phyloP scores from a whole-genome alignment of 2,888 invertebrate species.

The Drosophila subsilvestris region DNA sequence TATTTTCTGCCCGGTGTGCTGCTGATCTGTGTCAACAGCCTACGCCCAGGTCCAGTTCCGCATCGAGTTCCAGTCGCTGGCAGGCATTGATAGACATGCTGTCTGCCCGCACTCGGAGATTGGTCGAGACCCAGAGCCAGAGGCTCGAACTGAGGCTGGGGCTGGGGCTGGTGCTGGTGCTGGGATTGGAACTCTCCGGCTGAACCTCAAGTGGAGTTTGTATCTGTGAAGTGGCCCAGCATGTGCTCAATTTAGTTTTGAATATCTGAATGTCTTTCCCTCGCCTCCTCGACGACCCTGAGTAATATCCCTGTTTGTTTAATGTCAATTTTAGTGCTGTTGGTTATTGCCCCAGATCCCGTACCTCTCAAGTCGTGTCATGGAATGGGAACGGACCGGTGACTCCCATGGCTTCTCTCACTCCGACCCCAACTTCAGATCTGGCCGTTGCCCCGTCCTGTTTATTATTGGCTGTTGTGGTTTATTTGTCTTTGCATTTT shows the following conservation, averaged over 20 bases:
- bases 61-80: constrained; percentile 21
- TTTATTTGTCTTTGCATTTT: constrained; percentile 65
- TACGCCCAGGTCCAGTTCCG: constrained; percentile 7
- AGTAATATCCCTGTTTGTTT: constrained; percentile 55
- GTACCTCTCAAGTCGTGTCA: background rate
- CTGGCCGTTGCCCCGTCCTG: constrained; percentile 12
- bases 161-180: background rate
- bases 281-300: constrained; percentile 21
- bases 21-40: constrained; percentile 71
- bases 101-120: constrained; percentile 53
- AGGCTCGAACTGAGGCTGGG: background rate
- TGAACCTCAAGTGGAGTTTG: constrained; percentile 23
- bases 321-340: constrained; percentile 55
- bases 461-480: constrained; percentile 50
- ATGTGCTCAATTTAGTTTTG: constrained; percentile 64
- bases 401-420: constrained; percentile 31
- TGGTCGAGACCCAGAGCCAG: constrained; percentile 12
- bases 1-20: constrained; percentile 66
- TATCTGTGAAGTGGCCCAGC: constrained; percentile 64
- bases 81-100: constrained; percentile 70
- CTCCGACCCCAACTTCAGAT: background rate
- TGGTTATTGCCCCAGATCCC: constrained; percentile 23
- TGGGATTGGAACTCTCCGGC: constrained; percentile 10
- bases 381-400: background rate
- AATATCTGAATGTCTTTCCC: constrained; percentile 33